Base-by-base conservation (phyloP, 30 jellyfish, hydroid and myxozoan species). In the Cassiopea andromeda region DNA sequence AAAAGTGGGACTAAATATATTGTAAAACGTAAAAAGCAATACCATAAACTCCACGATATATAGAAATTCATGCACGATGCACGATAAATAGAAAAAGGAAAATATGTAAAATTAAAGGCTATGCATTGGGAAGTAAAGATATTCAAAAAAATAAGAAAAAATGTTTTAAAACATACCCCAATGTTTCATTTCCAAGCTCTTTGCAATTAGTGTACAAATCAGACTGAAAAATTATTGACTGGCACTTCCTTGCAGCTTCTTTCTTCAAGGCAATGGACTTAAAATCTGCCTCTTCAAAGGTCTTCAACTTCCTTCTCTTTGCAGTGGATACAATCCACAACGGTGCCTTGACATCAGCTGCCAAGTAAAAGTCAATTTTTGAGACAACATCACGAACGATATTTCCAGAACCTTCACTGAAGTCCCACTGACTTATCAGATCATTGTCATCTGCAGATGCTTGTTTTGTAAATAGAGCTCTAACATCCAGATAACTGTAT, bases 361-460 rank as follows among this genome's bases (percentile, higher is more conserved):
- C 91, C 17, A 88, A 57, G 70, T 67, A 78, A 60, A 88, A 57
- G 8, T 78, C 76, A 48, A 69, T n/a, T 2, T 60, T 59, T 57
- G 90, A 79, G 7, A 88, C 89, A 45, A 59, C 61, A 78, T 88
- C 90, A 44, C 85, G 80, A 0, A 88, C 85, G 1, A 88, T 38
- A 18, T 38, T 64, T 0, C 95, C 95, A 69, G 90, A 50, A 13
- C 95, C 95, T 57, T 88, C 95, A 47, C 77, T 88, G 87, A 88
- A 68, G n/a, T 88, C 73, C 95, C 95, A 88, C 45, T 47, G 48
- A 73, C 90, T 80, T 2, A 88, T 48, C 76, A 88, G 70, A 47
- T 88, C 90, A 18, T 60, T 7, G 47, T 88, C 90, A 54, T 69
- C 6, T 13, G 44, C 19, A 18, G 57, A 44, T 13, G 78, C 18